phyloP scores from a whole-genome alignment of 1,140 invertebrate genomes.

The Drosophila murphyi region DNA sequence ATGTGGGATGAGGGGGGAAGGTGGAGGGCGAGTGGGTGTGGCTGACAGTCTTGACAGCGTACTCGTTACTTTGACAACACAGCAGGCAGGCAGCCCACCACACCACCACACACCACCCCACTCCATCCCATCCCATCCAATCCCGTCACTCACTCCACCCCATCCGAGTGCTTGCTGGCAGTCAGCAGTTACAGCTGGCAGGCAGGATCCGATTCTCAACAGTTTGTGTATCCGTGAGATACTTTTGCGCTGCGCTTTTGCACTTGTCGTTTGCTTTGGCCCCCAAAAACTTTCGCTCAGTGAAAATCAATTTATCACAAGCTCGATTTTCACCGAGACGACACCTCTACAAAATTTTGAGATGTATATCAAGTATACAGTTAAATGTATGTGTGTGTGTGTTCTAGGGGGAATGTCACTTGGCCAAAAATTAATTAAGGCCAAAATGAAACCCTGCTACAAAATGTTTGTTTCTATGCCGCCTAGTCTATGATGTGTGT shows the following conservation, averaged over 20 bases:
- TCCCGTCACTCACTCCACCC: not conserved
- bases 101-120: not conserved
- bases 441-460: constrained; percentile 49
- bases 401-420: constrained; percentile 61
- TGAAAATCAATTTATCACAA: constrained; percentile 73
- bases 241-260: constrained; percentile 75
- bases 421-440: constrained; percentile 81
- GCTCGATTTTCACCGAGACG: constrained; percentile 41
- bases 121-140: not conserved
- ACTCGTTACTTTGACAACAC: constrained; percentile 82
- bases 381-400: not conserved
- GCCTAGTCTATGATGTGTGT: constrained; percentile 24
- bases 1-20: not conserved
- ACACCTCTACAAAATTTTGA: constrained; percentile 2
- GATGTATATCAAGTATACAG: not conserved
- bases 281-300: constrained; percentile 57
- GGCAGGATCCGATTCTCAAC: constrained; percentile 10
- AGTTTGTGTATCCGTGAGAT: constrained; percentile 68
- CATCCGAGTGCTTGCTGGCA: not conserved
- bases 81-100: constrained; percentile 26
- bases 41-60: constrained; percentile 77
- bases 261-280: constrained; percentile 37
- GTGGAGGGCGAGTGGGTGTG: constrained; percentile 26
- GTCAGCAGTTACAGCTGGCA: constrained; percentile 17
- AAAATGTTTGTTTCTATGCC: constrained; percentile 50